Base-by-base conservation (phyloP, 2,113 vertebrate species). In the Eubucco bourcierii region DNA sequence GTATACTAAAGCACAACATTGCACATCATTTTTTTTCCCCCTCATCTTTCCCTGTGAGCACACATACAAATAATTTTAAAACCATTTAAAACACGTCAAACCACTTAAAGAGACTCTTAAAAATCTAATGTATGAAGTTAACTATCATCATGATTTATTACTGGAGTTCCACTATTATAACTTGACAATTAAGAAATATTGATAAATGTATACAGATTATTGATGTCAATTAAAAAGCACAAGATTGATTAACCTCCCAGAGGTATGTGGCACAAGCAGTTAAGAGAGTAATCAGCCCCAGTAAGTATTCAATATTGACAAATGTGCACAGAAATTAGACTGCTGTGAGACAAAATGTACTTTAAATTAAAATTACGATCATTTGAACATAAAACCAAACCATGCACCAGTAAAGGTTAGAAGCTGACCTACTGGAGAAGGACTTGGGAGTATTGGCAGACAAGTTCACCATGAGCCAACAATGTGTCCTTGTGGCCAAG, bases 161-260 rank as follows among this genome's bases (percentile, higher is more conserved):
- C 55, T 96, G 91, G 97, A 96, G 85, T 94, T 97, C 94, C 76
- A 92, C 63, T 76, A 85, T 96, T 97, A 95, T 89, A 97, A 96
- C 88, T 85, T 94, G 94, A 96, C 97, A 98, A 97, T 98, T 98
- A 98, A 96, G 91, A 96, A 96, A 92, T 97, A 98, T 87, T 97
- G 98, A 97, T 97, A 97, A 97, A 97, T 96, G 96, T 96, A 98
- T 97, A 97, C 94, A 94, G 80, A 95, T 97, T 98, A 98, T 97
- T 97, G 97, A 98, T 96, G 96, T 93, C 97, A 97, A 97, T 97
- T 97, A 97, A 96, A 96, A 96, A 94, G 85, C 95, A 84, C 46
- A 93, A 97, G 97, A 98, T 92, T 95, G 97, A 98, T 96, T 95
- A 98, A 95, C 80, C 86, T 97, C 94, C 93, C 95, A 95, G 79